A percentile compares a stretch with the other conserved stretches of the same genome.
These are phyloP conservation scores for Crematogaster levior DNA, from an alignment of 2,888 invertebrate genomes.

Conservation along the genomic window DNA sequence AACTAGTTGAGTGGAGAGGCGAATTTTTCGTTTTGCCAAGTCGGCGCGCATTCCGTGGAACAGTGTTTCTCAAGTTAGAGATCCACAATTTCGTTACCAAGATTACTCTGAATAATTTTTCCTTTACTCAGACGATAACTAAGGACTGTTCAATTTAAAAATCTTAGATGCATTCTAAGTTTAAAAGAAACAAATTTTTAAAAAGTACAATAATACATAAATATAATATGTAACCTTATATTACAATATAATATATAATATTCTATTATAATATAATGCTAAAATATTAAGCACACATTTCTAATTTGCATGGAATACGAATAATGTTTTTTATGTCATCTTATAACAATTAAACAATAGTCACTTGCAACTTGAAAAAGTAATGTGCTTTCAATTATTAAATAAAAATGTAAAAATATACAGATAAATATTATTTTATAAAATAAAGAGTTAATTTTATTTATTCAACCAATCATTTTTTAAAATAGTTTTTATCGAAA, in stretches of 20 bases:
- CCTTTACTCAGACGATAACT: neutral
- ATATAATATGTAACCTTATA: neutral
- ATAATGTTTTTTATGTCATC: neutral
- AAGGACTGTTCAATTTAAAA: neutral
- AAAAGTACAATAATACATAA: neutral
- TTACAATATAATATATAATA: neutral
- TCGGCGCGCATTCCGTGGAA: slow-evolving; percentile 30
- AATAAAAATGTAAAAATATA: neutral
- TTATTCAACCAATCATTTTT: neutral
- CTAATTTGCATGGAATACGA: neutral
- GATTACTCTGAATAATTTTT: neutral
- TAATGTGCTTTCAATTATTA: neutral
- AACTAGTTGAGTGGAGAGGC: slow-evolving; percentile 42
- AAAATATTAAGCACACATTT: neutral
- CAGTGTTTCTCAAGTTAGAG: slow-evolving; percentile 36
- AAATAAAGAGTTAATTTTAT: neutral
- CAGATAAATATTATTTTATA: neutral
- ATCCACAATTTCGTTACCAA: neutral
- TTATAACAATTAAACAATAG: neutral
- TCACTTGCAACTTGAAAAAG: neutral
- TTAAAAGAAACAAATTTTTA: neutral
- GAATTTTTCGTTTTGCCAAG: slow-evolving; percentile 45
- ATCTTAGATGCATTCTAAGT: neutral
- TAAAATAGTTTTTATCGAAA: neutral
- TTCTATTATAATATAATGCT: neutral